Evolutionary conservation across 2,113 vertebrate genomes (phyloP).

Genomic region (Electrona antarctica): DNA sequence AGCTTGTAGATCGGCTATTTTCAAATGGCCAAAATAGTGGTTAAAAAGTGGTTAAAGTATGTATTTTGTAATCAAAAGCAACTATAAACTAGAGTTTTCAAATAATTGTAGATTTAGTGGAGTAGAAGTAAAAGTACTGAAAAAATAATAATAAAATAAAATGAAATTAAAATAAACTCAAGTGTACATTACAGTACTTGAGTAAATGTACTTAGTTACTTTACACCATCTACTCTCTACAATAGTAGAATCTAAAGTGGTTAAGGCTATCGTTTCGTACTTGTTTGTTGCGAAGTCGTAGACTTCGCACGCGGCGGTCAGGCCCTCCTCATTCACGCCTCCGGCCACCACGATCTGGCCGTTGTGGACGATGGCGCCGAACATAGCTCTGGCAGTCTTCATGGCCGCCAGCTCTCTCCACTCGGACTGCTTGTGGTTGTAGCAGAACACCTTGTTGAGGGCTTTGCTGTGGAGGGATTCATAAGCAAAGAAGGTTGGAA

Average conservation of each 20-base stretch:
- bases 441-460: slow-evolving; percentile 90
- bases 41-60: no score
- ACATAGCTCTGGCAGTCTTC: slow-evolving; percentile 95
- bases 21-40: no score
- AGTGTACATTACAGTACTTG: no score
- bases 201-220: no score
- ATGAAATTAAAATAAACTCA: no score
- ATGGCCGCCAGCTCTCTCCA: slow-evolving; percentile 95
- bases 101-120: background rate
- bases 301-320: slow-evolving; percentile 86
- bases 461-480: slow-evolving; percentile 84
- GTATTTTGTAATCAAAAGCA: no score
- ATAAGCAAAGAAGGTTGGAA: no score
- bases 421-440: slow-evolving; percentile 96
- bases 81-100: no score
- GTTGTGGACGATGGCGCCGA: slow-evolving; percentile 89
- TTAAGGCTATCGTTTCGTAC: slow-evolving; percentile 74
- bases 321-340: slow-evolving; percentile 95
- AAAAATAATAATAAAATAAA: no score
- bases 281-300: slow-evolving; percentile 92
- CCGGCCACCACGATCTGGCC: slow-evolving; percentile 89
- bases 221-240: no score
- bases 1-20: no score
- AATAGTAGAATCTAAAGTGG: background rate
- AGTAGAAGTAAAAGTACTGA: background rate